Evolutionary conservation across 35 echinoderm and acorn worm species (phyloP).

Genomic region (Apostichopus japonicus): DNA sequence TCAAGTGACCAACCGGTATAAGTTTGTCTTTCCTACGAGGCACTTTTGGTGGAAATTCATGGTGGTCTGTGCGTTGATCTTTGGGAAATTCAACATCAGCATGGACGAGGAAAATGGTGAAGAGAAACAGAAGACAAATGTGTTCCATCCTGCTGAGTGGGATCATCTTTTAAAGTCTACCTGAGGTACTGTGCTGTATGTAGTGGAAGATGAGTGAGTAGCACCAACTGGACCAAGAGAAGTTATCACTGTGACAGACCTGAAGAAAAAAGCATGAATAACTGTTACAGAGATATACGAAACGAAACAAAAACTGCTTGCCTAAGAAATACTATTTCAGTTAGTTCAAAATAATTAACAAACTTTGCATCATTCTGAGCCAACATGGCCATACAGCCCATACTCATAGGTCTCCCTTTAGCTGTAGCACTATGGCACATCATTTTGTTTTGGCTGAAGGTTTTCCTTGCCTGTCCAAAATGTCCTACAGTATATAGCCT

Average conservation of each 20-base stretch:
- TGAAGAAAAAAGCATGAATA: not conserved
- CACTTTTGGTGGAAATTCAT: constrained; percentile 43
- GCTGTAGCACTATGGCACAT: no score
- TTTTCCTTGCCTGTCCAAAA: no score
- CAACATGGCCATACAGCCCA: no score
- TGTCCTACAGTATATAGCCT: no score
- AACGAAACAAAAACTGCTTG: not conserved
- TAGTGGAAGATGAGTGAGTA: not conserved
- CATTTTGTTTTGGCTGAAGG: no score
- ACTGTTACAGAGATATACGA: not conserved
- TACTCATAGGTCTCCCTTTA: no score
- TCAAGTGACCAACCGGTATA: constrained; percentile 59
- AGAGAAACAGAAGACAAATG: not conserved
- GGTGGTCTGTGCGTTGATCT: constrained; percentile 41
- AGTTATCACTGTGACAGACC: not conserved
- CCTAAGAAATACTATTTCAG: not conserved
- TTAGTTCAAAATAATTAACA: not conserved
- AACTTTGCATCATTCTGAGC: not conserved
- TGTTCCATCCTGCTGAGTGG: not conserved
- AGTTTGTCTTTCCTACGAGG: constrained; percentile 16
- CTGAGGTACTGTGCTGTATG: not conserved
- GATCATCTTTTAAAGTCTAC: not conserved
- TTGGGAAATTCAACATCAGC: constrained; percentile 52
- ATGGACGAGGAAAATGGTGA: not conserved
- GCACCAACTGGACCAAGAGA: not conserved